Percentiles rank a stretch among this genome's conserved stretches.
These are phyloP conservation scores for Pseudorhombus dupliciocellatus DNA, from an alignment of 2,113 vertebrate species.

Conservation along the genomic window DNA sequence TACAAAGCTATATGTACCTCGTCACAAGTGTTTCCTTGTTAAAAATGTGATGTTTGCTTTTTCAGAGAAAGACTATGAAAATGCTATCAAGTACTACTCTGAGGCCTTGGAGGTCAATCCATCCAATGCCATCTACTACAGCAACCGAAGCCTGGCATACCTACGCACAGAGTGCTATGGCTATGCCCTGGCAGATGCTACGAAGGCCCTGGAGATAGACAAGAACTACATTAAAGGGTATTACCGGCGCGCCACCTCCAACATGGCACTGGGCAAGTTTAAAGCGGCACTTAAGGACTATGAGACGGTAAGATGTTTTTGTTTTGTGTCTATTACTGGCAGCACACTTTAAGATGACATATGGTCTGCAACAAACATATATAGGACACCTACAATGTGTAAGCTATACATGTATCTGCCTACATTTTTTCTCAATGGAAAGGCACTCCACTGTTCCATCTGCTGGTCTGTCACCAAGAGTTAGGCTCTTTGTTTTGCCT, in stretches of 20 bases:
- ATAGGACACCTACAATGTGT: neutral
- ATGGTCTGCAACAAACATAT: neutral
- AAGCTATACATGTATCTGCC: neutral
- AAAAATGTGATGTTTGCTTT: conserved; percentile 13
- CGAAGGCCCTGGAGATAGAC: conserved; percentile 89
- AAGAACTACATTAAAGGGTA: conserved; percentile 95
- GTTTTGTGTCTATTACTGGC: neutral
- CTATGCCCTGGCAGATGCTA: conserved; percentile 92
- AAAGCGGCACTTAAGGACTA: conserved; percentile 95
- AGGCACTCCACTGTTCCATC: conserved; percentile 12
- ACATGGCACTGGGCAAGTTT: conserved; percentile 97
- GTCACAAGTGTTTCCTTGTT: neutral
- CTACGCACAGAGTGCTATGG: conserved; percentile 96
- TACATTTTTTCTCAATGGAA: neutral
- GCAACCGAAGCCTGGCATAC: conserved; percentile 95
- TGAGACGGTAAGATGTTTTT: conserved; percentile 85
- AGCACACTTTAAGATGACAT: neutral
- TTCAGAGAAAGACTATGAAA: conserved; percentile 93
- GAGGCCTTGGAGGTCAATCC: conserved; percentile 91
- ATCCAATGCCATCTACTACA: conserved; percentile 90
- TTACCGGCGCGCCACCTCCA: conserved; percentile 92
- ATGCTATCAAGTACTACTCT: conserved; percentile 91
- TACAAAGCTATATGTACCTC: too few relatives aligned
- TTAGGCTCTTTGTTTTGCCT: conserved; percentile 23
- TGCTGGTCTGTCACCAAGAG: conserved; percentile 4